Conservation (phyloP, 2,113 vertebrate species). For the Apodemus sylvaticus region DNA sequence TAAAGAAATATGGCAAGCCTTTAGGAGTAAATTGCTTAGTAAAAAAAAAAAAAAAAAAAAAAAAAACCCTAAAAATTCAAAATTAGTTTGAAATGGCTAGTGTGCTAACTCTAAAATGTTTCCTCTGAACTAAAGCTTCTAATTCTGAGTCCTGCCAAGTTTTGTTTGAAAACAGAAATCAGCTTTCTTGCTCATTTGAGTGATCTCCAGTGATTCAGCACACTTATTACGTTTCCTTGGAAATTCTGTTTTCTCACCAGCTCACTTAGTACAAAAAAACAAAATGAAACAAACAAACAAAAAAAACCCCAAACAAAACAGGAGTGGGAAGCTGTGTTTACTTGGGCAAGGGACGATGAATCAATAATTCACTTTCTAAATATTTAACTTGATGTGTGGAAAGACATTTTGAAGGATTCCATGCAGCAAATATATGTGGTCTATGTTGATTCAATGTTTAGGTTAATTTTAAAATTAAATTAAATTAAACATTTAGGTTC, state of each 20-base stretch:
- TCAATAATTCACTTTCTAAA: conserved; percentile 13
- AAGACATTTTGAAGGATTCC: background rate
- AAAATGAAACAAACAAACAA: background rate
- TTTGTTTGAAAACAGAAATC: conserved; percentile 21
- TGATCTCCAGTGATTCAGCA: background rate
- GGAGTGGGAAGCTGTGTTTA: background rate
- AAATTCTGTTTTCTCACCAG: background rate
- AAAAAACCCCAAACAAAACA: background rate
- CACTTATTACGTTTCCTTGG: background rate
- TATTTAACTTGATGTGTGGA: background rate
- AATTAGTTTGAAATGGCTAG: background rate
- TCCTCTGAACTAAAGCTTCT: background rate
- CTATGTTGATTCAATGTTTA: background rate
- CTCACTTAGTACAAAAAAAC: background rate
- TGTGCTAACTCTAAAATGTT: background rate
- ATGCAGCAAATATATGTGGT: background rate
- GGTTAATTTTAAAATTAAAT: background rate
- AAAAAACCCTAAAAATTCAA: background rate
- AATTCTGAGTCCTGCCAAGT: background rate
- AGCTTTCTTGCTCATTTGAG: background rate
- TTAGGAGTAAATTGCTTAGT: background rate
- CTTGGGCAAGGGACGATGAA: background rate
- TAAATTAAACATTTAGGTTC: background rate
- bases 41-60: background rate
- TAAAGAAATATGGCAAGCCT: background rate